These are phyloP conservation scores for Lampris incognitus DNA, from an alignment of 2,113 vertebrate genomes.

Conservation along the genomic window DNA sequence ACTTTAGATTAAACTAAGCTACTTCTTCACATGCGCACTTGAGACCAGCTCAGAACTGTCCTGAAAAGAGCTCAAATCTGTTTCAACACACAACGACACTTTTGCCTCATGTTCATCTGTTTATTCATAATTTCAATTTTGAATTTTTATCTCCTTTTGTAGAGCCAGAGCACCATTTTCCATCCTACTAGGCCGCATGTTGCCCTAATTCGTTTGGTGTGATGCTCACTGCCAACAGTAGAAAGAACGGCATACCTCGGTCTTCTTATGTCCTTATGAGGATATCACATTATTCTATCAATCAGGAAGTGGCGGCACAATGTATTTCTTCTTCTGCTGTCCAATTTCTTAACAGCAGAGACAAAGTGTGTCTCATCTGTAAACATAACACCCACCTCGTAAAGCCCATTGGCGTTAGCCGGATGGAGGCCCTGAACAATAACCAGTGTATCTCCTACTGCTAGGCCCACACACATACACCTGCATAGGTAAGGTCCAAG, in stretches of 20 bases:
- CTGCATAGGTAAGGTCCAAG: too few species aligned
- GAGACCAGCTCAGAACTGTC: not conserved
- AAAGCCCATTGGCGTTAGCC: slow-evolving; percentile 71
- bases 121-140: too few species aligned
- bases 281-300: slow-evolving; percentile 17
- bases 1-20: too few species aligned
- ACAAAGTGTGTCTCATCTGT: slow-evolving; percentile 52
- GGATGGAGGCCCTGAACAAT: slow-evolving; percentile 67
- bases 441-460: slow-evolving; percentile 60
- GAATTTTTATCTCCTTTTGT: too few species aligned
- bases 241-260: not conserved
- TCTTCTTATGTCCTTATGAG: slow-evolving; percentile 21
- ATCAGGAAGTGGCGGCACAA: slow-evolving; percentile 31
- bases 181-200: not conserved
- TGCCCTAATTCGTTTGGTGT: not conserved
- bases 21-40: too few species aligned
- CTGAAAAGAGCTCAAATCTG: not conserved
- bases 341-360: slow-evolving; percentile 32
- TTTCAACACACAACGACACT: too few species aligned
- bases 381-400: slow-evolving; percentile 67
- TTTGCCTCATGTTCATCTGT: too few species aligned
- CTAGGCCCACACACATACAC: not conserved
- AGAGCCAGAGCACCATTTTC: too few species aligned
- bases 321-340: slow-evolving; percentile 35
- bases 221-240: not conserved